phyloP scores from a whole-genome alignment of 2,888 invertebrate species.

The Ecdyonurus torrentis region DNA sequence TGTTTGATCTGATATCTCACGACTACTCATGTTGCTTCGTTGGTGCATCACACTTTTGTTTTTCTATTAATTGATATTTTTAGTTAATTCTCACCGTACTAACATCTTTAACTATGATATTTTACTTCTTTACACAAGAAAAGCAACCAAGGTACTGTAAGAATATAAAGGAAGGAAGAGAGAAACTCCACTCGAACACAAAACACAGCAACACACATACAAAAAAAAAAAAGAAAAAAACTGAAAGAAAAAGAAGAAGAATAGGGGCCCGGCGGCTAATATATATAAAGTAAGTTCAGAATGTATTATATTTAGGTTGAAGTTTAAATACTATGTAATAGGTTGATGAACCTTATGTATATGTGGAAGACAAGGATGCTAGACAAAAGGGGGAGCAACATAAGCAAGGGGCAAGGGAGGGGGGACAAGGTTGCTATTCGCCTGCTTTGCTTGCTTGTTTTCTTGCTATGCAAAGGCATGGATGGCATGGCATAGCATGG shows the following conservation, averaged over 20 bases:
- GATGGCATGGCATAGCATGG: too few species aligned
- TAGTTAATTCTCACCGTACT: neutral
- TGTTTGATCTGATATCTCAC: too few species aligned
- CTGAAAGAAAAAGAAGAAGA: neutral
- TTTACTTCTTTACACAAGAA: neutral
- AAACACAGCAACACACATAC: neutral
- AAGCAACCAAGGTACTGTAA: neutral
- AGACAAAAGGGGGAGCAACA: neutral
- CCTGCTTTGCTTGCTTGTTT: neutral
- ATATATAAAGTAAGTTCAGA: neutral
- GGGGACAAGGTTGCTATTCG: neutral
- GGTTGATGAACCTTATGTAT: too few species aligned
- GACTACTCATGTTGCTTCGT: too few species aligned
- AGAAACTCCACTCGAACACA: neutral
- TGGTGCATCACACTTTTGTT: too few species aligned
- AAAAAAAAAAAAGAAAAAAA: neutral
- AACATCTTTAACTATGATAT: neutral
- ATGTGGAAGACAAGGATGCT: neutral
- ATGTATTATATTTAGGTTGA: too few species aligned
- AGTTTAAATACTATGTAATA: too few species aligned
- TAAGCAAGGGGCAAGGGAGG: neutral
- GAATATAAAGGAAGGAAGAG: neutral
- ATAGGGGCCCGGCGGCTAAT: slow-evolving; percentile 1
- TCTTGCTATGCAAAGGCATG: neutral
- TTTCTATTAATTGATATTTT: too few species aligned